Base-by-base conservation (phyloP, 2,888 invertebrate species). In the Heliconius ismenius region DNA sequence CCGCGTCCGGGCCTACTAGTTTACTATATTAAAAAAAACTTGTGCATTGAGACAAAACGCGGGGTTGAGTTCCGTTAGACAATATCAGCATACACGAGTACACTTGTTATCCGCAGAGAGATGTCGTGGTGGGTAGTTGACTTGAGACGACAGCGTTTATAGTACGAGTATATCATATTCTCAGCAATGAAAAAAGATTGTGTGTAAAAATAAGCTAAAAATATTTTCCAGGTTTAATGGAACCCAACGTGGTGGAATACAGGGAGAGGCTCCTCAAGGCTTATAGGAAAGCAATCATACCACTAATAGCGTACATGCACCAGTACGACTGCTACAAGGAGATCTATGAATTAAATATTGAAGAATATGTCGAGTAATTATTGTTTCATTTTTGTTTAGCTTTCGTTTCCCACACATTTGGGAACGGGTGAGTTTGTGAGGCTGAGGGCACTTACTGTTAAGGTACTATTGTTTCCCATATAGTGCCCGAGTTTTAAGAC, bases 261-360 rank as follows among this genome's bases (percentile, higher is more conserved):
- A 93, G 97, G 36, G 95, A 96, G 2, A 93, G 95, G 0, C 88
- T 97, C n/a, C 84, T 95, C 21, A 86, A 89, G 62, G 96, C 96
- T 18, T 97, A 97, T 83, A 88, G 91, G 4, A 95, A 95, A 80
- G 94, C 97, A 0, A 89, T 96, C 1, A 95, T 98, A 69, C 98
- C 98, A 0, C 90, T 98, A 36, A 92, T 92, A 79, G 96, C 97
- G 0, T 98, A 98, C 85, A 95, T 96, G 58, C 91, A 91, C 1
- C 95, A 96, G 84, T 98, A 96, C 86, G 91, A 95, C 21, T 92
- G 95, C 78, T 96, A 96, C 86, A 88, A 91, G 15, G 95, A 96
- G 0, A 93, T 97, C 36, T 96, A 93, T 84, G 90, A 94, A 73
- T 82, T 96, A 80, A 94, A 97, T 81, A 93, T 96, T 43, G 95